Evolutionary conservation across 2,113 vertebrate species (phyloP).

Genomic region (Thalassarche chlororhynchos): DNA sequence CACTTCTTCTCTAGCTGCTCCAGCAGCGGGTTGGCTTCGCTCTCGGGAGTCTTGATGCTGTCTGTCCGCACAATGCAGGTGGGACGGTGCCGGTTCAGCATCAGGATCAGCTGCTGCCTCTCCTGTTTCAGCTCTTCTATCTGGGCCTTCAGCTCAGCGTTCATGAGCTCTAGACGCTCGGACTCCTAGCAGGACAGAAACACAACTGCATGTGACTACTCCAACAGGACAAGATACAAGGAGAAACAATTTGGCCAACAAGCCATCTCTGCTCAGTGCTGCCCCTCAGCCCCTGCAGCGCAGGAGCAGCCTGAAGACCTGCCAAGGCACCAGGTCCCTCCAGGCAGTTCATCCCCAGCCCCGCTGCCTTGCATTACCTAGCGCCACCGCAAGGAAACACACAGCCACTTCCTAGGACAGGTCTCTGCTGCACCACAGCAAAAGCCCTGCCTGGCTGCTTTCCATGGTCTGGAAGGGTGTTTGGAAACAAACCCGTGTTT

Average conservation of each 20-base stretch:
- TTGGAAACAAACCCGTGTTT: not conserved
- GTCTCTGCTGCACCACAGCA: not conserved
- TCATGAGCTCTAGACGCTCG: slow-evolving; percentile 93
- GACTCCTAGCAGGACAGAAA: slow-evolving; percentile 83
- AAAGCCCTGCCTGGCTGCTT: not conserved
- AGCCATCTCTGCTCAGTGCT: not conserved
- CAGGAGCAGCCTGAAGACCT: not conserved
- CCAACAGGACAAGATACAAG: not conserved
- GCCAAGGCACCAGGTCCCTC: not conserved
- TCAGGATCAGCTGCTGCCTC: slow-evolving; percentile 93
- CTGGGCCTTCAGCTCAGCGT: slow-evolving; percentile 93
- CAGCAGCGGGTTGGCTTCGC: slow-evolving; percentile 86
- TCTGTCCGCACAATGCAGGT: slow-evolving; percentile 95
- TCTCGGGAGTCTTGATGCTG: slow-evolving; percentile 90
- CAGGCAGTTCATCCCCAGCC: not conserved
- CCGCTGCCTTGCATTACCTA: not conserved
- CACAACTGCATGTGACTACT: not conserved
- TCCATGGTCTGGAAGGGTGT: not conserved
- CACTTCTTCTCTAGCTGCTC: slow-evolving; percentile 90
- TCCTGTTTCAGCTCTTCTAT: slow-evolving; percentile 96
- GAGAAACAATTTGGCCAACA: not conserved
- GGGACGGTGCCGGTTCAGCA: slow-evolving; percentile 94
- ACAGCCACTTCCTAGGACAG: not conserved
- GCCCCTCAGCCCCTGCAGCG: not conserved
- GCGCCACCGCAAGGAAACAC: not conserved